Percentiles rank a stretch among this genome's conserved stretches.
phyloP scores from a whole-genome alignment of 2,888 invertebrate species.

The Lysandra coridon region DNA sequence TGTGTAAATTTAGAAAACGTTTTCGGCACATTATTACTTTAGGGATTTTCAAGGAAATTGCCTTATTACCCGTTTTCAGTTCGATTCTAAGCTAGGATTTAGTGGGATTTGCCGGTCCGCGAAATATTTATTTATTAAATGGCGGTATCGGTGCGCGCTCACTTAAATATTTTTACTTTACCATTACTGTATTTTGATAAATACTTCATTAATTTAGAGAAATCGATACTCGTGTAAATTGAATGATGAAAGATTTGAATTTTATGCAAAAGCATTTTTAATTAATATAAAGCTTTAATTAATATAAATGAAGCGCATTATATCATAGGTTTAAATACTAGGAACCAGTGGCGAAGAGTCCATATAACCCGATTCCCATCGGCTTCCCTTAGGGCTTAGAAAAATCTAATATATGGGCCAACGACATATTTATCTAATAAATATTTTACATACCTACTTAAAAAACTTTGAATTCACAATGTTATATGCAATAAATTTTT shows the following conservation, averaged over 20 bases:
- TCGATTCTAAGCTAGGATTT: conserved; percentile 69
- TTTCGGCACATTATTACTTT: conserved; percentile 79
- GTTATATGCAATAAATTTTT: too few relatives aligned
- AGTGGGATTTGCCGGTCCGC: conserved; percentile 59
- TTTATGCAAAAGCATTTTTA: neutral
- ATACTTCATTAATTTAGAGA: neutral
- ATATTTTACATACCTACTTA: too few relatives aligned
- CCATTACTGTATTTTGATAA: neutral
- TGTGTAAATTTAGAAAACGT: conserved; percentile 79
- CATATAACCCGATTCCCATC: too few relatives aligned
- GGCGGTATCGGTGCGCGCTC: neutral
- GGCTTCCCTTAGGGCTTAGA: too few relatives aligned
- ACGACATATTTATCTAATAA: too few relatives aligned
- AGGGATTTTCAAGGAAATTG: conserved; percentile 79
- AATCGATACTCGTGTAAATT: neutral
- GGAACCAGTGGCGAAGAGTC: too few relatives aligned
- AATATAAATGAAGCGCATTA: too few relatives aligned
- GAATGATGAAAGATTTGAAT: neutral
- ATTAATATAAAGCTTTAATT: too few relatives aligned
- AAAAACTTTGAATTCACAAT: too few relatives aligned
- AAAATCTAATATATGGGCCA: too few relatives aligned
- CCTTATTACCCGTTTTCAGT: conserved; percentile 76
- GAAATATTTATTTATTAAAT: conserved; percentile 56
- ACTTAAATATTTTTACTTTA: neutral
- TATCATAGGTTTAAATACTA: too few relatives aligned